Evolutionary conservation across 2,888 invertebrate species (phyloP).

Genomic region (Caenorhabditis panamensis): DNA sequence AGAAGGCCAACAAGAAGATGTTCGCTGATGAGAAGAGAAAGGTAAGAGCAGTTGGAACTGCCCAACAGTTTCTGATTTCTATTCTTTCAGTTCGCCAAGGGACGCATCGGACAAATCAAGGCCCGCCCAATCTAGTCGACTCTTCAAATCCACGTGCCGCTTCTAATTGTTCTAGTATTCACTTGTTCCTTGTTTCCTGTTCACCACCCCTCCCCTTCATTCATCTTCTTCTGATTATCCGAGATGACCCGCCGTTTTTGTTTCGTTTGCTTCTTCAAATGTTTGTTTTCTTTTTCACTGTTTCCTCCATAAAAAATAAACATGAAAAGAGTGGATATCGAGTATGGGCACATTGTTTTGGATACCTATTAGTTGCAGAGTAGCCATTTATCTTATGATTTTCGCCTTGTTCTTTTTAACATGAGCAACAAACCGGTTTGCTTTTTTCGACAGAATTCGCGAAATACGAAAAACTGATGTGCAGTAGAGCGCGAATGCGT

Average conservation of each 20-base stretch:
- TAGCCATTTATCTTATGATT: no score
- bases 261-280: constrained; percentile 3
- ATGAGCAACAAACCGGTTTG: no score
- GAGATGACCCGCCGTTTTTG: not conserved
- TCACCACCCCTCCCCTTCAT: not conserved
- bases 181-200: constrained; percentile 23
- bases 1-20: constrained; percentile 74
- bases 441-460: constrained; percentile 10
- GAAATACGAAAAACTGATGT: no score
- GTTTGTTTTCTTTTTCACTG: constrained; percentile 10
- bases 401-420: no score
- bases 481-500: no score
- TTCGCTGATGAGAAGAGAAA: constrained; percentile 70
- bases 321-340: no score
- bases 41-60: constrained; percentile 20
- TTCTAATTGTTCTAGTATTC: not conserved
- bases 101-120: constrained; percentile 67
- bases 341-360: no score
- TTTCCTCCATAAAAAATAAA: no score
- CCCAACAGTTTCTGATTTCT: not conserved
- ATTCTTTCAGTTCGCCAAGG: constrained; percentile 61
- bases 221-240: not conserved
- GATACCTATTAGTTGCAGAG: no score
- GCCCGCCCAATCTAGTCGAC: constrained; percentile 53
- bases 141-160: not conserved